Conservation (phyloP, 2,113 vertebrate species). For the Orcinus orca region DNA sequence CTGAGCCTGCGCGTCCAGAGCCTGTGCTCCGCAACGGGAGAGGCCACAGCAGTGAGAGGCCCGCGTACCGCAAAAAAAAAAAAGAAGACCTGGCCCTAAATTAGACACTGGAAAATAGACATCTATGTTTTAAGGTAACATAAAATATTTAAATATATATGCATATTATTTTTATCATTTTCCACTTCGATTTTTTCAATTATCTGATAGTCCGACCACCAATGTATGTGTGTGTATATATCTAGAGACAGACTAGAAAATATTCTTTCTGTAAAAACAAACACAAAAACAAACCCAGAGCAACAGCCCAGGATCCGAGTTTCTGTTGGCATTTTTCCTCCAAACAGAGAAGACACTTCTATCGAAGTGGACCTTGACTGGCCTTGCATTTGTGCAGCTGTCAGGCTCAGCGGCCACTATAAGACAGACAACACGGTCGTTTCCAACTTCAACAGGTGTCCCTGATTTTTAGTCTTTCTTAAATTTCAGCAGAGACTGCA, state of each 20-base stretch:
- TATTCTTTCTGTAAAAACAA: slow-evolving; percentile 20
- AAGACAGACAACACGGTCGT: slow-evolving; percentile 46
- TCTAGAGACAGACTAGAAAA: neutral
- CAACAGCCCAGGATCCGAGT: too few species aligned
- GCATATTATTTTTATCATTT: neutral
- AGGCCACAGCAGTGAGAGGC: too few species aligned
- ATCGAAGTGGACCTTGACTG: neutral
- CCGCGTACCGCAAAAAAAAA: neutral
- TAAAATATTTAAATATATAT: neutral
- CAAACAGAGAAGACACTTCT: neutral
- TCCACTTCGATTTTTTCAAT: neutral
- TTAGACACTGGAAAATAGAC: neutral
- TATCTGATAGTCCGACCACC: neutral
- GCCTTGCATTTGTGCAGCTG: slow-evolving; percentile 44
- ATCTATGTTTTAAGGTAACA: neutral
- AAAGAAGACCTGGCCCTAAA: neutral
- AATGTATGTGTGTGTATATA: neutral
- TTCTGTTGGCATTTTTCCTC: neutral
- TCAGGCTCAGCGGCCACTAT: slow-evolving; percentile 32
- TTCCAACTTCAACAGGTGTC: slow-evolving; percentile 71
- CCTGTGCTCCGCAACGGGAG: too few species aligned
- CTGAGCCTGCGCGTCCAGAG: too few species aligned
- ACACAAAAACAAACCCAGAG: neutral
- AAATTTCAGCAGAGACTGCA: slow-evolving; percentile 76
- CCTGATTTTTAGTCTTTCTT: slow-evolving; percentile 71